Conservation (phyloP, 2,888 invertebrate species). For the Hirtodrosophila trivittata region DNA sequence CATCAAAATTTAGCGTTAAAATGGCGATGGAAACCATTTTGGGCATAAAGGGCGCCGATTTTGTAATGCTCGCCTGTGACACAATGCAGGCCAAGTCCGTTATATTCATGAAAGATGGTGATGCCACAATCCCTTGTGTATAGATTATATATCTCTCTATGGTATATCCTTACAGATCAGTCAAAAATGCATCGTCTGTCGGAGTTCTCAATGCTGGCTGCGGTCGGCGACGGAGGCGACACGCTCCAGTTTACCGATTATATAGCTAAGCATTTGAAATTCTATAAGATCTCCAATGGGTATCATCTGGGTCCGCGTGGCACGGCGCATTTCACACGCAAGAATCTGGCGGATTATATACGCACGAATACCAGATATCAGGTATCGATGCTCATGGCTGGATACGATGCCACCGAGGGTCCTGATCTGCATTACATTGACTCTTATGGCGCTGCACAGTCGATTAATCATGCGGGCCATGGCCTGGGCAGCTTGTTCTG, state of each 20-base stretch:
- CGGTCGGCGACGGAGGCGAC: conserved; percentile 96
- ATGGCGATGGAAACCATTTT: conserved; percentile 92
- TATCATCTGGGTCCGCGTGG: conserved; percentile 96
- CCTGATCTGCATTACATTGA: conserved; percentile 96
- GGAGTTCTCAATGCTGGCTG: conserved; percentile 93
- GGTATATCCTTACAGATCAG: conserved; percentile 87
- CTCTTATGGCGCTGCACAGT: conserved; percentile 94
- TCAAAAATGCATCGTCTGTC: conserved; percentile 96
- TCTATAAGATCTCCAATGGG: conserved; percentile 98
- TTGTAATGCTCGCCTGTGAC: conserved; percentile 94
- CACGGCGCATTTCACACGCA: conserved; percentile 95
- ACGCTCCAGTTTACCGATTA: conserved; percentile 98
- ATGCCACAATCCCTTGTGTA: not conserved
- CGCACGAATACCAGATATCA: conserved; percentile 88
- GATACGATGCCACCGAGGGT: conserved; percentile 91
- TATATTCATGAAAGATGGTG: conserved; percentile 90
- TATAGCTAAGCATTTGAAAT: conserved; percentile 96
- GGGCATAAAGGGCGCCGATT: conserved; percentile 95
- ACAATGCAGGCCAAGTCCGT: conserved; percentile 94
- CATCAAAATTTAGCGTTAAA: conserved; percentile 34
- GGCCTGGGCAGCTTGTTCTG: conserved; percentile 97
- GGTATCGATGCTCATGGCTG: conserved; percentile 74
- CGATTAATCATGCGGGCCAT: conserved; percentile 94
- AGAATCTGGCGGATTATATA: conserved; percentile 95
- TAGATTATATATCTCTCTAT: not conserved